These are phyloP conservation scores for Oopsacas minuta DNA, from an alignment of 37 sponge, comb jelly and placozoan genomes.

Conservation along the genomic window DNA sequence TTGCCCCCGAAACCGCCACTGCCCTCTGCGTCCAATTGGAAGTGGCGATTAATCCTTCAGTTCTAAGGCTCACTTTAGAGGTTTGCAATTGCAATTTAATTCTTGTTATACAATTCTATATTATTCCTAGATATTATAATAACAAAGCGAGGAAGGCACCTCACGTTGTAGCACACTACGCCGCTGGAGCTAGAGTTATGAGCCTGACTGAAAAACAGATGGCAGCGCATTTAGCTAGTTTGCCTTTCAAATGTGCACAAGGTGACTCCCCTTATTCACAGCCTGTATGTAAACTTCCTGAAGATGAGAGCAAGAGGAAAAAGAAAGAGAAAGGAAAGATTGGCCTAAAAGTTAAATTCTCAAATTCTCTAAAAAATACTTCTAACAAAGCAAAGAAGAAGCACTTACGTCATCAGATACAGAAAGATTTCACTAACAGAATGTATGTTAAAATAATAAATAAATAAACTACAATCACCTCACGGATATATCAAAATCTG, in stretches of 20 bases:
- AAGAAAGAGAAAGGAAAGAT: conserved; percentile 32
- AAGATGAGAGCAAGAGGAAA: background rate
- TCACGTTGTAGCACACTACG: conserved; percentile 65
- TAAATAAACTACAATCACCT: background rate
- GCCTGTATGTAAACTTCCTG: conserved; percentile 27
- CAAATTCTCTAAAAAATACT: background rate
- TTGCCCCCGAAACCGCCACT: no score
- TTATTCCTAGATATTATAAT: background rate
- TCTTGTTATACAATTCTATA: no score
- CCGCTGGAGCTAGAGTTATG: conserved; percentile 55
- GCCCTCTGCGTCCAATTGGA: no score
- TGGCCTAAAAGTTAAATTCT: conserved; percentile 21
- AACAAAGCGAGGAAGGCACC: conserved; percentile 52
- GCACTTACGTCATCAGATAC: background rate
- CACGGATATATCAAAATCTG: no score
- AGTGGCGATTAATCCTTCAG: no score
- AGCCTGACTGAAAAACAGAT: conserved; percentile 59
- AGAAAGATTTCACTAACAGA: background rate
- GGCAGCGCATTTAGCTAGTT: conserved; percentile 41
- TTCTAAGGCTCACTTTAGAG: no score
- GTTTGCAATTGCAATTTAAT: no score
- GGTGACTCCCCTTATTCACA: conserved; percentile 62
- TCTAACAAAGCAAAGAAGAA: background rate
- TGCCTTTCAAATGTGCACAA: conserved; percentile 28
- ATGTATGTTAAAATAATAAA: background rate